Base-by-base conservation (phyloP, 2,888 invertebrate species). In the Anoncus sp. region DNA sequence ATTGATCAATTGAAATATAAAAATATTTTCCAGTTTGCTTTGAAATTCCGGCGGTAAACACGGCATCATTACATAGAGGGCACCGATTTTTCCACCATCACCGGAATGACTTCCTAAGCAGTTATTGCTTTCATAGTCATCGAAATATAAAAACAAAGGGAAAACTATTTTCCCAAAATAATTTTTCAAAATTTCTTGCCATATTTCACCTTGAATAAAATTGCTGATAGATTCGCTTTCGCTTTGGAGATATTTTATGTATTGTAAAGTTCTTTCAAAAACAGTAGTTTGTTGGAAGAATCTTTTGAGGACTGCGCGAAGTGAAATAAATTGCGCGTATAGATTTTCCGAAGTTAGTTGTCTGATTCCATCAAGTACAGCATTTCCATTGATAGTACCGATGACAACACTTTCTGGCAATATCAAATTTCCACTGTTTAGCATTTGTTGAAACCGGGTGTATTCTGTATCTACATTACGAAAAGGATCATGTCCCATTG, bases 121-220 rank as follows among this genome's bases (percentile, higher is more conserved):
- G 49, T 81, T 81, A 22, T 73, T 70, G 2, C 31, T 40, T 40
- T 81, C 73, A 43, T 67, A 77, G 43, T 82, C 79, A 67, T 82
- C 78, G 45, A 67, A 82, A 40, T 79, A 81, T 12, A 77, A 27
- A 57, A 79, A 73, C 14, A 81, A 16, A 9, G 81, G 80, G 18
- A 80, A 51, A 38, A 77, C 66, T 10, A 73, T 24, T 66, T 75
- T 70, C 24, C 43, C 35, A 16, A 43, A 5, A n/a, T 70, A 66
- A 31, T 55, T 71, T 35, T 43, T 59, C 27, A 53, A 59, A 18
- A 47, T 45, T 38, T 72, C 40, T 72, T 74, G 27, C 74, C 80
- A 72, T 49, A 72, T 53, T 40, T 40, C 57, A 14, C 60, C 59
- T 62, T 80, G 76, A n/a, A 71, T 74, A 27, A 80, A 76, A 66